Evolutionary conservation across 2,888 invertebrate genomes (phyloP).

Genomic region (Limnephilus lunatus): DNA sequence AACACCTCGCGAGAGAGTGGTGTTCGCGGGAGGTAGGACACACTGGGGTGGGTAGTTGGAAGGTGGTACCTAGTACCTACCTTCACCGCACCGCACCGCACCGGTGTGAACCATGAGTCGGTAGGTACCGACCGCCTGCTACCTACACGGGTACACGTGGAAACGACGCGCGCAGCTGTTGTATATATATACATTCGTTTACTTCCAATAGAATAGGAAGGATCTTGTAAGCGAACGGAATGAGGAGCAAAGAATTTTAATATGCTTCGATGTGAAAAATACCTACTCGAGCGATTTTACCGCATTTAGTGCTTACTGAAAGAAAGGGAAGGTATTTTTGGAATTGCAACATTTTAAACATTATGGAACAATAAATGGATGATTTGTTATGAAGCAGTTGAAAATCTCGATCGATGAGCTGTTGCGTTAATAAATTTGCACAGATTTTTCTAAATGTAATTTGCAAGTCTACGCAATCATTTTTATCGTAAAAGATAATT

Average conservation of each 20-base stretch:
- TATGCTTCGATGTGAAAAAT: neutral
- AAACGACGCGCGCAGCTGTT: conserved; percentile 25
- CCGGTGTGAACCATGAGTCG: neutral
- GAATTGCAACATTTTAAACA: neutral
- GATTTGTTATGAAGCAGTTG: too few relatives aligned
- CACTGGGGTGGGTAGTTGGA: neutral
- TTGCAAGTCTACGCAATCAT: too few relatives aligned
- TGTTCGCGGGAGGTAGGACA: neutral
- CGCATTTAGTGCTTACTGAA: neutral
- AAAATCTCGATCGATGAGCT: too few relatives aligned
- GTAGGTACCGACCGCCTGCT: neutral
- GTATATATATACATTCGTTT: neutral
- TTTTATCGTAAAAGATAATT: too few relatives aligned
- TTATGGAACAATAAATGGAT: too few relatives aligned
- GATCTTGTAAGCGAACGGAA: neutral
- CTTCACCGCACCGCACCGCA: neutral
- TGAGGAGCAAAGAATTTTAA: neutral
- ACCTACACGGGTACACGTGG: conserved; percentile 26
- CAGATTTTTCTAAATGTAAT: too few relatives aligned
- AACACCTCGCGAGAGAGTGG: conserved; percentile 3
- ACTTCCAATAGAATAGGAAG: neutral
- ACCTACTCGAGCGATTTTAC: neutral
- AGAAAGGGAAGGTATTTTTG: neutral
- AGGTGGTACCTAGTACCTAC: neutral
- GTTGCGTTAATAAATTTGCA: too few relatives aligned